phyloP scores from a whole-genome alignment of 2,888 invertebrate species.

The Vandiemenella viatica region DNA sequence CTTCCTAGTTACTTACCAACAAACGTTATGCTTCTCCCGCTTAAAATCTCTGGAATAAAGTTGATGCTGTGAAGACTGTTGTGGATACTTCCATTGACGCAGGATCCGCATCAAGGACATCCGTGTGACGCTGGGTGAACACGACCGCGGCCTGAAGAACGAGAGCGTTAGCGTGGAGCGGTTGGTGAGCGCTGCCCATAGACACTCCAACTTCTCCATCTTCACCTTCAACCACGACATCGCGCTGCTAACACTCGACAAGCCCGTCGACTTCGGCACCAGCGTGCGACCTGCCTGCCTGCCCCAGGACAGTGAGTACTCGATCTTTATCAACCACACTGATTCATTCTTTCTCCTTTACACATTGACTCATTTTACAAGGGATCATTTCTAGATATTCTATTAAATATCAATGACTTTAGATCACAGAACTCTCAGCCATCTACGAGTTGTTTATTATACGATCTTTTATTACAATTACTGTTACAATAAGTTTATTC shows the following conservation, averaged over 20 bases:
- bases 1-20: too few species aligned
- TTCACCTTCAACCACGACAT: slow-evolving; percentile 63
- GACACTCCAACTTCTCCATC: slow-evolving; percentile 52
- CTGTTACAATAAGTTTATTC: too few species aligned
- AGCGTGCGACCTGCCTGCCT: slow-evolving; percentile 53
- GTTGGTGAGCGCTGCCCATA: slow-evolving; percentile 30
- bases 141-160: slow-evolving; percentile 31
- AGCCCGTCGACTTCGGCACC: slow-evolving; percentile 44
- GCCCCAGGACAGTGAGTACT: slow-evolving; percentile 36
- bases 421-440: too few species aligned
- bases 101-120: slow-evolving; percentile 38
- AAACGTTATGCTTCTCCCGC: too few species aligned
- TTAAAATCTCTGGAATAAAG: too few species aligned
- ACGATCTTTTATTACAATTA: too few species aligned
- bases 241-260: slow-evolving; percentile 51
- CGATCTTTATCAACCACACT: background rate
- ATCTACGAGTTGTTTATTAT: too few species aligned
- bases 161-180: slow-evolving; percentile 21
- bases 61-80: too few species aligned
- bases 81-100: slow-evolving; percentile 11
- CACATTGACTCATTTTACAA: background rate
- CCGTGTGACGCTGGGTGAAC: slow-evolving; percentile 39
- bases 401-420: too few species aligned
- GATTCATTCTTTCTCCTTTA: background rate
- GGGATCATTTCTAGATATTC: too few species aligned